Evolutionary conservation across 2,113 vertebrate species (phyloP).

Genomic region (Epinephelus moara): DNA sequence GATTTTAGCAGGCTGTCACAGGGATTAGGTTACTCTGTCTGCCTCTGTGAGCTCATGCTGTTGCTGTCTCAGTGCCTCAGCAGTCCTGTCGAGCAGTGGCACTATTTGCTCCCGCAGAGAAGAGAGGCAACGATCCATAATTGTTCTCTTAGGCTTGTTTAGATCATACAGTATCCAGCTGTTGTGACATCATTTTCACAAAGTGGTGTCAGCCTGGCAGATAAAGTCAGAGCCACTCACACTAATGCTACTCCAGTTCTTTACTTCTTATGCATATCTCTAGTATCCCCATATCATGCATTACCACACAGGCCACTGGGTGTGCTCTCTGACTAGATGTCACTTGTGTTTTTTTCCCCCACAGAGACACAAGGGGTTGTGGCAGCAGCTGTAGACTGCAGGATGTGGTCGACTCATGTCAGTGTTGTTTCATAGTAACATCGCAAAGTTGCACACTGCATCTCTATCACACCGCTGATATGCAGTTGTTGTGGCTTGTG

Average conservation of each 20-base stretch:
- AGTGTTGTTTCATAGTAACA: constrained; percentile 51
- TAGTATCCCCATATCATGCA: not conserved
- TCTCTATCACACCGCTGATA: constrained; percentile 18
- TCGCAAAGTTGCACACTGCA: constrained; percentile 53
- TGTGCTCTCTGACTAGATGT: constrained; percentile 51
- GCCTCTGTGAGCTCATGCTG: constrained; percentile 80
- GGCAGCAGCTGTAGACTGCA: constrained; percentile 67
- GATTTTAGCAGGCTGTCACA: constrained; percentile 84
- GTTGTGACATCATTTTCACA: constrained; percentile 19
- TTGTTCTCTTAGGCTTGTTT: constrained; percentile 31
- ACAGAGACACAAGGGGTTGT: constrained; percentile 32
- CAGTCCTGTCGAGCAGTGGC: constrained; percentile 49
- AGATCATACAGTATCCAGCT: constrained; percentile 20
- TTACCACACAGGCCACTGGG: constrained; percentile 50
- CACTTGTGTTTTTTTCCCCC: not conserved
- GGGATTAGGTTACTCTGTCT: constrained; percentile 83
- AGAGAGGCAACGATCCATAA: constrained; percentile 35
- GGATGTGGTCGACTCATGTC: constrained; percentile 77
- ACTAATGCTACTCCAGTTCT: not conserved
- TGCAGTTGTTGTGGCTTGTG: constrained; percentile 58
- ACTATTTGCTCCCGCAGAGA: constrained; percentile 34
- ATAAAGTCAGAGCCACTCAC: not conserved
- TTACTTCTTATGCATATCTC: not conserved
- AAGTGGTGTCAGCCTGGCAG: not conserved
- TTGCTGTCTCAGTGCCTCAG: constrained; percentile 69